Evolutionary conservation across 2,888 invertebrate species (phyloP).

Genomic region (Morpho deidamia): DNA sequence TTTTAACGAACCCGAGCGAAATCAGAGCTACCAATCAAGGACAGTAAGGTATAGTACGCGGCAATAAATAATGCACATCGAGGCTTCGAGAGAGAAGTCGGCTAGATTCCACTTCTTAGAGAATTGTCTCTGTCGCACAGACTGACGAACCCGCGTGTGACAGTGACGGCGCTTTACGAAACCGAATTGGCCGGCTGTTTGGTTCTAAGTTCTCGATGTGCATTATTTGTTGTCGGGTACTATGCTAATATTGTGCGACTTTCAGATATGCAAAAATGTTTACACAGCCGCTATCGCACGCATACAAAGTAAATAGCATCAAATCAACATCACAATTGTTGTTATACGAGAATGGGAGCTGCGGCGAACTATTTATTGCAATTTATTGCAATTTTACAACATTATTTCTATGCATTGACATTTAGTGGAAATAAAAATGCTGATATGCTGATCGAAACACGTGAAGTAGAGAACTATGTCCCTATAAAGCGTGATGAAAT

Average conservation of each 20-base stretch:
- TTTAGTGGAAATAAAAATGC: background rate
- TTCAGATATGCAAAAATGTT: background rate
- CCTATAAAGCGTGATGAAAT: no score
- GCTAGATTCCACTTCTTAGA: no score
- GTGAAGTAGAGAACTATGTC: background rate
- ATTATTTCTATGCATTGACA: conserved; percentile 3
- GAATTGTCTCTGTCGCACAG: no score
- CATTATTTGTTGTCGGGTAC: no score
- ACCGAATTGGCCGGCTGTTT: no score
- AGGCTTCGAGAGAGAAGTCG: no score
- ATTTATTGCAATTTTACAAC: conserved; percentile 15
- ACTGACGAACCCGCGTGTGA: no score
- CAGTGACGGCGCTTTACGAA: no score
- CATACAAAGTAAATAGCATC: background rate
- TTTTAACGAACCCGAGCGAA: background rate
- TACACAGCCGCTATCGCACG: background rate
- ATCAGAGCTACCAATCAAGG: background rate
- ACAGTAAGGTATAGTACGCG: no score
- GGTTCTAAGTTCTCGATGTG: no score
- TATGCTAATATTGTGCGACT: no score
- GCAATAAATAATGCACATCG: no score
- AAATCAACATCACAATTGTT: conserved; percentile 16
- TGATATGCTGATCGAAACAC: background rate
- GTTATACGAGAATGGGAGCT: conserved; percentile 17
- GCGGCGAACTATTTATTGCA: conserved; percentile 6